These are phyloP conservation scores for Myiotriccus ornatus DNA, from an alignment of 2,797 vertebrate genomes.

Conservation along the genomic window DNA sequence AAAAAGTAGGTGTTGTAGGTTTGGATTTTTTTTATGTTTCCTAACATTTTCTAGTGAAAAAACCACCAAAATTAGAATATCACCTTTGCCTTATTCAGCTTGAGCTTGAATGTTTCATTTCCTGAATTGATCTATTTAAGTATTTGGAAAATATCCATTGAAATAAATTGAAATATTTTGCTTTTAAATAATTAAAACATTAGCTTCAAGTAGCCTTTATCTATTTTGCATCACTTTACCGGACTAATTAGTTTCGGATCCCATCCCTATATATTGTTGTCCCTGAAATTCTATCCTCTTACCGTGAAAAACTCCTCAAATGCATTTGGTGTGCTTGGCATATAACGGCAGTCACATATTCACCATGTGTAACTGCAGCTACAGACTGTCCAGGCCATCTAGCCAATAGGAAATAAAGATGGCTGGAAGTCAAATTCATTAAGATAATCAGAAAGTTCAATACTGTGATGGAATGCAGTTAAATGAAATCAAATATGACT, in stretches of 20 bases:
- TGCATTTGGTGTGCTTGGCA: background rate
- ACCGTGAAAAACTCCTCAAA: background rate
- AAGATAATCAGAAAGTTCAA: slow-evolving; percentile 13
- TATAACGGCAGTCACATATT: background rate
- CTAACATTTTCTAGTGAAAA: background rate
- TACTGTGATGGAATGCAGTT: background rate
- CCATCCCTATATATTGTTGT: background rate
- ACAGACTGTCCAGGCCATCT: background rate
- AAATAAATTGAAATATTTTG: background rate
- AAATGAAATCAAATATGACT: background rate
- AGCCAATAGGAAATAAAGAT: background rate
- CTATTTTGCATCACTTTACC: background rate
- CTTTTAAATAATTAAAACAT: background rate
- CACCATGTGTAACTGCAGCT: background rate
- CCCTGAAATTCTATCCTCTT: background rate
- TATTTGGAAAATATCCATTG: background rate
- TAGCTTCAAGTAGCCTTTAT: background rate
- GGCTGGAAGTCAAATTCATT: slow-evolving; percentile 9
- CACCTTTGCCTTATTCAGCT: background rate
- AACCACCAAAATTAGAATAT: background rate
- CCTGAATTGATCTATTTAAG: background rate
- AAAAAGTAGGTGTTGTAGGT: background rate
- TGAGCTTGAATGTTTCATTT: background rate
- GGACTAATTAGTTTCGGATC: background rate
- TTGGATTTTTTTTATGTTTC: background rate